phyloP scores from a whole-genome alignment of 2,113 vertebrate species.

The Myrmecobius fasciatus region DNA sequence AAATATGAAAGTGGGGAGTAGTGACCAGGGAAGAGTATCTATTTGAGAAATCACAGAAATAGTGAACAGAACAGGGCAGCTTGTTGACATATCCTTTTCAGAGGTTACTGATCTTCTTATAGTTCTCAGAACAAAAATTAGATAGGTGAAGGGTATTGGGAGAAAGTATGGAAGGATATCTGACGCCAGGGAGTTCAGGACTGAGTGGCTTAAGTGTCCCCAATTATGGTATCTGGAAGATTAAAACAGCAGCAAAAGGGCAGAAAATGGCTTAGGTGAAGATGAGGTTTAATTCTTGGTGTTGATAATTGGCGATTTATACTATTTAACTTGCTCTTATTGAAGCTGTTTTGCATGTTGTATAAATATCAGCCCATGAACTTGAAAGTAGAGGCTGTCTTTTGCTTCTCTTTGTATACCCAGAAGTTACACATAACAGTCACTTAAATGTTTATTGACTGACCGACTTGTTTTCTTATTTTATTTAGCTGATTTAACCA shows the following conservation, averaged over 20 bases:
- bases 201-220: not conserved
- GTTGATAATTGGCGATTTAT: not conserved
- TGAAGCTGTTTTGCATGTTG: not conserved
- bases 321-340: not conserved
- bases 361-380: not conserved
- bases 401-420: not conserved
- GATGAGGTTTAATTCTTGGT: not conserved
- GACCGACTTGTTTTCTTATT: not conserved
- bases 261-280: not conserved
- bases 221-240: not conserved
- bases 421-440: not conserved
- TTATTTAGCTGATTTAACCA: not conserved
- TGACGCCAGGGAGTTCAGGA: not conserved
- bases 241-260: not conserved
- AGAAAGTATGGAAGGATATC: not conserved
- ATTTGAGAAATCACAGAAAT: not conserved
- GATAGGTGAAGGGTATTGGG: not conserved
- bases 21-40: too few relatives aligned
- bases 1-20: not conserved
- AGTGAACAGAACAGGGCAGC: not conserved
- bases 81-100: not conserved
- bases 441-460: not conserved
- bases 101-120: not conserved
- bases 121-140: not conserved
- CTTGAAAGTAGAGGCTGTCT: not conserved